Evolutionary conservation across 53 echinoderm and acorn worm species (phyloP).

Genomic region (Paracentrotus lividus): DNA sequence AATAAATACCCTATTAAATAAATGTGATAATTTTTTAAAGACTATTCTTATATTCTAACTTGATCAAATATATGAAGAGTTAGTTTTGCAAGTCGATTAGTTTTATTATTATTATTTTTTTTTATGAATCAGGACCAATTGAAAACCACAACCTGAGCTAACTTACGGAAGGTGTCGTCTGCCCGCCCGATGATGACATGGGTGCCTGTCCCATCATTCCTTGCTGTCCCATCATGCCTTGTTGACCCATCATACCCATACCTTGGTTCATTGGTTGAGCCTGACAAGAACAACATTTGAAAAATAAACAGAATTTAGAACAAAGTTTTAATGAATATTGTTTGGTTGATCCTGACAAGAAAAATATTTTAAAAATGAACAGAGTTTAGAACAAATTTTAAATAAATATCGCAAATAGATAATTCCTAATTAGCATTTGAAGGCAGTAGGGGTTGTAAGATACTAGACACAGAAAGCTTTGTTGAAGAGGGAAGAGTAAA

Average conservation of each 20-base stretch:
- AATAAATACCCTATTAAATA: no score
- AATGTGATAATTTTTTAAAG: no score
- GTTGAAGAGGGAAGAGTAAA: background rate
- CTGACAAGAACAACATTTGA: background rate
- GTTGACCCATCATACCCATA: conserved; percentile 63
- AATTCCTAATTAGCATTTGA: no score
- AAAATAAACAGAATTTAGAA: background rate
- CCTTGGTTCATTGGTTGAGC: conserved; percentile 23
- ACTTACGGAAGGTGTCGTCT: conserved; percentile 73
- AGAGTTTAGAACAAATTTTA: background rate
- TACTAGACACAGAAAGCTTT: no score
- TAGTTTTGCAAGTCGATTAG: no score
- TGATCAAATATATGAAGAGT: no score
- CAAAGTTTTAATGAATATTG: no score
- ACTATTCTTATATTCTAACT: no score
- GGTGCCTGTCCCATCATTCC: conserved; percentile 82
- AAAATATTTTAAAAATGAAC: background rate
- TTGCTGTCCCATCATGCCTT: conserved; percentile 88
- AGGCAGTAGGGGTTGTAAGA: no score
- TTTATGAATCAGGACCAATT: no score
- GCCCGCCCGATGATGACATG: conserved; percentile 37
- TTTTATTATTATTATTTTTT: no score
- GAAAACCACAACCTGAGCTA: background rate
- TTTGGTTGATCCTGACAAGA: background rate
- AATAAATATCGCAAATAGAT: no score